Evolutionary conservation across 2,113 vertebrate species (phyloP), one percentile per base, ranked within the genome.

Genomic region (Peromyscus leucopus): DNA sequence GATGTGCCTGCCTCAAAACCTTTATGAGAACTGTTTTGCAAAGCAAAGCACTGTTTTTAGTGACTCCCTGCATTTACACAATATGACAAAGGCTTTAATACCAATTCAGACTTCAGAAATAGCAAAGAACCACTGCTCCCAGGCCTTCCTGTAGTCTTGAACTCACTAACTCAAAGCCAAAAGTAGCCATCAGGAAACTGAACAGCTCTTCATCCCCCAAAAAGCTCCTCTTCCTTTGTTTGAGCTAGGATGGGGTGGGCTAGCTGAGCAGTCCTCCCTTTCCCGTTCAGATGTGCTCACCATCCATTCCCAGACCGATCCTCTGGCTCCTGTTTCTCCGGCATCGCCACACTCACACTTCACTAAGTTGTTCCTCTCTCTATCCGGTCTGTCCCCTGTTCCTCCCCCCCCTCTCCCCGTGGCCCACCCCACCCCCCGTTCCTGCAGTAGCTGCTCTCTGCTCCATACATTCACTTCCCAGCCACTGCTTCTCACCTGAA

Each of bases 11-110:
- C 51, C 75, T 82, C 61, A 90, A 61, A 93, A 39, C 67, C 61
- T 84, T 96, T 8, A 71, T 95, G 65, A 82, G 69, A 87, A 82
- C 46, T 57, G 55, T 87, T 96, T 92, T 69, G 24, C 90, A 94
- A 85, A 93, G 24, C 90, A 93, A 88, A 93, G 24, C 33, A 1
- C 55, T 67, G 22, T 96, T 90, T 87, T 92, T 19, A 92, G 16
- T 31, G 61, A 93, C 69, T 91, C 63, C 11, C 55, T 13, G 79
- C 78, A 22, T 96, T 93, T 79, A 3, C 67, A 51, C 61, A 46
- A 39, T 72, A 59, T n/a, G 15, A n/a, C 31, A 51, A 8, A 76
- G 48, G 33, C 48, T 95, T 33, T 76, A 69, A 0, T 92, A 15
- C 89, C 51, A 85, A 63, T 65, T 33, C 39, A 22, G 7, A 80